Evolutionary conservation across 2,797 vertebrate genomes (phyloP), one percentile per base, ranked within the genome.

Genomic region (Lepus oiostolus): DNA sequence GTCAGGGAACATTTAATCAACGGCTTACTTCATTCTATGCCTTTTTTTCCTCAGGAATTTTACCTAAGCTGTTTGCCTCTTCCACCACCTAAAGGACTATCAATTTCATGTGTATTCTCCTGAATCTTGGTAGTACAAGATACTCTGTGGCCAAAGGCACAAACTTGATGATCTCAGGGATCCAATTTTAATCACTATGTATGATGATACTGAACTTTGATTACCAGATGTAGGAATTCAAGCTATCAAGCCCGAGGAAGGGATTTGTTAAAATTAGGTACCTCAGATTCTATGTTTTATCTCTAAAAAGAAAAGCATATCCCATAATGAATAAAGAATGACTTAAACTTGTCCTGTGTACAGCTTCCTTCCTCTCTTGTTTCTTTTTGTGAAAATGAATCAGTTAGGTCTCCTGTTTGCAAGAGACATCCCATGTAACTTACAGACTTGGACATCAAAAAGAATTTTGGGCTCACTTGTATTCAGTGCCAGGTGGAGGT

Each of bases 161-260:
- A 81, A 42, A 6, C 68, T 94, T 85, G 60, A 71, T 91, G 67
- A 92, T 92, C 97, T 97, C 97, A 97, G 95, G 96, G 93, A 94
- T 95, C 79, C 85, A 67, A 2, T 58, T 83, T n/a, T 80, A 80
- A 71, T 76, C 3, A 84, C 50, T 70, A 2, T 30, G 4, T 79
- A 28, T 93, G 63, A 82, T 22, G 30, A 47, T 71, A 70, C 17
- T 42, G 35, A 68, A 63, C 21, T 63, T 92, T 54, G 42, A 85
- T 85, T 79, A n/a, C 74, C 0, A 7, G 63, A 32, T 58, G 3
- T 54, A 63, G 75, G 92, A 79, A 81, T 92, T 88, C 11, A 58
- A 47, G 58, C 21, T 28, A 1, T 67, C 76, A 94, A 83, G 67
- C 24, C 52, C 26, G 38, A 90, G 75, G 71, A 65, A n/a, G 21